phyloP scores from a whole-genome alignment of 2,797 vertebrate genomes.

The Labroides dimidiatus region DNA sequence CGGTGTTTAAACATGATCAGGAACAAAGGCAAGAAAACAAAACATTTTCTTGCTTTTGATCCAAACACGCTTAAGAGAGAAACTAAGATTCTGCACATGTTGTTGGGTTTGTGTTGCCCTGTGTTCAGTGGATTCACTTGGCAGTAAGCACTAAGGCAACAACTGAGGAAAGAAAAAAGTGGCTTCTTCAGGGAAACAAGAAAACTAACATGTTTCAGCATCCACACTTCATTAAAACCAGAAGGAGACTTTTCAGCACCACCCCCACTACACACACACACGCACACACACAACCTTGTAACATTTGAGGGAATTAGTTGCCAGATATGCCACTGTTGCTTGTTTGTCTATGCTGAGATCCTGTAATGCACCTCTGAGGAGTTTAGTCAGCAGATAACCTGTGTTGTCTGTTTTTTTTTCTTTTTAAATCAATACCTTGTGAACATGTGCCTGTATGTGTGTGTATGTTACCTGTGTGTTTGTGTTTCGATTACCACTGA shows the following conservation, averaged over 20 bases:
- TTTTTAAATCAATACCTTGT: constrained; percentile 18
- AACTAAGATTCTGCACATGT: constrained; percentile 6
- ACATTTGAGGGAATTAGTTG: constrained; percentile 35
- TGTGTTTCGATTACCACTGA: constrained; percentile 32
- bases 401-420: constrained; percentile 10
- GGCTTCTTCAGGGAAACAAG: constrained; percentile 19
- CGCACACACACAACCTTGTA: constrained; percentile 12
- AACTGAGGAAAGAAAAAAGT: constrained; percentile 30
- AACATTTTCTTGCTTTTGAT: background rate
- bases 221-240: constrained; percentile 14
- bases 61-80: constrained; percentile 9
- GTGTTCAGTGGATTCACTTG: constrained; percentile 60
- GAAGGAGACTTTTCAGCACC: constrained; percentile 10
- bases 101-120: background rate
- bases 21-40: constrained; percentile 13
- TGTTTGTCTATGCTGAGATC: constrained; percentile 23
- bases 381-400: constrained; percentile 35
- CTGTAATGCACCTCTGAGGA: constrained; percentile 32
- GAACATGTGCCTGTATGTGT: constrained; percentile 11
- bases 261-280: background rate
- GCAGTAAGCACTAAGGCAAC: constrained; percentile 77
- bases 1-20: background rate
- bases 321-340: constrained; percentile 19
- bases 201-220: constrained; percentile 24
- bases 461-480: constrained; percentile 12